A percentile compares a stretch with the other conserved stretches of the same genome.
These are phyloP conservation scores for Mythimna pallens DNA, from an alignment of 2,888 invertebrate genomes.

Conservation along the genomic window DNA sequence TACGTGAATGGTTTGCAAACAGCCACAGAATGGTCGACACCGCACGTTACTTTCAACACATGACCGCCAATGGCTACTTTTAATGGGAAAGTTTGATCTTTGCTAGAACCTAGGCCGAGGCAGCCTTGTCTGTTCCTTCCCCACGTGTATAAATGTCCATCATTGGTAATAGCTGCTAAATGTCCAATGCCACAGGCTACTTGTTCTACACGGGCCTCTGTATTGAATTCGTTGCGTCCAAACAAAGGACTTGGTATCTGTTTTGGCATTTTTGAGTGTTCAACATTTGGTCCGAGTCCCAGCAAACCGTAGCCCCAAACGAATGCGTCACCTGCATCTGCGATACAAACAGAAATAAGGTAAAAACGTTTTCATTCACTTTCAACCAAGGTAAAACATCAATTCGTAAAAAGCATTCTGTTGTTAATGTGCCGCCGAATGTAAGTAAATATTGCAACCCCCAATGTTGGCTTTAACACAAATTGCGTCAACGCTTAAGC, in stretches of 20 bases:
- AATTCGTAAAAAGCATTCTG: not conserved
- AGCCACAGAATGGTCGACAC: slow-evolving; percentile 96
- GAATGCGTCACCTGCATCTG: slow-evolving; percentile 95
- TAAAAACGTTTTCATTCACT: not conserved
- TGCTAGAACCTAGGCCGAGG: slow-evolving; percentile 94
- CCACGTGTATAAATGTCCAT: slow-evolving; percentile 97
- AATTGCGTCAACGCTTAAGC: no score
- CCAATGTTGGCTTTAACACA: no score
- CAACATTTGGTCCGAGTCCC: slow-evolving; percentile 96
- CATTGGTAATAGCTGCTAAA: slow-evolving; percentile 95
- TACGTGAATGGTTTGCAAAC: slow-evolving; percentile 93
- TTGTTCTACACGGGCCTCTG: slow-evolving; percentile 92
- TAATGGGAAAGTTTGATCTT: slow-evolving; percentile 97
- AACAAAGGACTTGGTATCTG: slow-evolving; percentile 95
- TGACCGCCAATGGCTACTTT: slow-evolving; percentile 95
- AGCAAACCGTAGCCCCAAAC: slow-evolving; percentile 98
- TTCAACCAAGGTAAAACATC: not conserved
- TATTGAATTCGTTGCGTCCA: slow-evolving; percentile 95
- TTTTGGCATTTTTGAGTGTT: slow-evolving; percentile 92
- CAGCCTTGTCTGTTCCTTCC: slow-evolving; percentile 96
- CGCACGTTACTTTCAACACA: slow-evolving; percentile 94
- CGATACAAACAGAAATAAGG: slow-evolving; percentile 58
- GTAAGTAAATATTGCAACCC: no score
- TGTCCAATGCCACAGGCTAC: slow-evolving; percentile 93
- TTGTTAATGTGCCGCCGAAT: no score